A percentile compares a stretch with the other conserved stretches of the same genome.
Conservation (phyloP, 1,140 invertebrate species). For the Eubasilissa regina region DNA sequence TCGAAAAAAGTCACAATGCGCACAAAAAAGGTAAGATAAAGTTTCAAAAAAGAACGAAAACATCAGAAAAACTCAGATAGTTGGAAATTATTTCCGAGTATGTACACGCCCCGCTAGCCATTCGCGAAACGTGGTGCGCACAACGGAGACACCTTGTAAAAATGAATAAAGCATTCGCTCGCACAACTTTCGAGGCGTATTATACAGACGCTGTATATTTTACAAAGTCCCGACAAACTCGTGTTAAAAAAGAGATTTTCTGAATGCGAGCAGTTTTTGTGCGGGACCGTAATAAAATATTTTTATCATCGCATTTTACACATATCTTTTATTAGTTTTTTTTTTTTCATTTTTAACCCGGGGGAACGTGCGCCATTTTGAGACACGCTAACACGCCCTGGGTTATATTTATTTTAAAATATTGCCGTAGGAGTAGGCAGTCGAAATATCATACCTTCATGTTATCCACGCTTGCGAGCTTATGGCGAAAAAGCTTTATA, state of each 20-base stretch:
- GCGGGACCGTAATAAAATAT: constrained; percentile 33
- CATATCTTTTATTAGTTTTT: constrained; percentile 36
- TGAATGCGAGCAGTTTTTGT: not conserved
- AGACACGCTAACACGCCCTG: not conserved
- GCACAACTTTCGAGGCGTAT: too few relatives aligned
- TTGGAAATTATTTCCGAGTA: not conserved
- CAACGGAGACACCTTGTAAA: not conserved
- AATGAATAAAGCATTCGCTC: not conserved
- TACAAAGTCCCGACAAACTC: not conserved
- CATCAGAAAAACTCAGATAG: not conserved
- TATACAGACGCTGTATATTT: too few relatives aligned
- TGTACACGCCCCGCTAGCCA: not conserved
- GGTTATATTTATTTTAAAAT: too few relatives aligned
- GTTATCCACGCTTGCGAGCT: too few relatives aligned
- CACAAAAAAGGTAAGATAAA: not conserved
- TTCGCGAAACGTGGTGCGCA: not conserved
- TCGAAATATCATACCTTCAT: too few relatives aligned
- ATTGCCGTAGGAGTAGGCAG: too few relatives aligned
- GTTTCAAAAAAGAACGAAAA: constrained; percentile 16
- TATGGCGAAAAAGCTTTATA: too few relatives aligned
- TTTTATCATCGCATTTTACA: constrained; percentile 14
- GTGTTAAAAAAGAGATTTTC: constrained; percentile 7
- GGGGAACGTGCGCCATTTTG: not conserved
- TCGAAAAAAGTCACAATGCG: not conserved
- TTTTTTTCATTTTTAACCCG: not conserved